Percentiles rank a stretch among this genome's conserved stretches.
Evolutionary conservation across 2,888 invertebrate genomes (phyloP).

Genomic region (Cecidostiba fungosa): DNA sequence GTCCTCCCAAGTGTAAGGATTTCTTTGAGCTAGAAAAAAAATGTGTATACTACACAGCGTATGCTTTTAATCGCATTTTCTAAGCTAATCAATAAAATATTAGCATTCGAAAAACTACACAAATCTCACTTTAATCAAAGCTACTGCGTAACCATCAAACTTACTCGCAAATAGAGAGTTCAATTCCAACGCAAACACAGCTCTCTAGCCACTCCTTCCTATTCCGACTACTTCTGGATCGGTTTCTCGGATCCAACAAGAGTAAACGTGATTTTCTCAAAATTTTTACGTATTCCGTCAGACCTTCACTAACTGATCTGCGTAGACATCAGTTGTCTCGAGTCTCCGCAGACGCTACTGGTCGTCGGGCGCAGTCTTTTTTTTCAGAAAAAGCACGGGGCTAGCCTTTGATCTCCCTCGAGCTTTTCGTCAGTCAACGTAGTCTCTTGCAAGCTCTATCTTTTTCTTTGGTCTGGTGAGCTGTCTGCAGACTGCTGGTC

Average conservation of each 20-base stretch:
- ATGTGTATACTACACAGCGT: background rate
- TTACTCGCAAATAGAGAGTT: too few species aligned
- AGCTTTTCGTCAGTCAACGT: background rate
- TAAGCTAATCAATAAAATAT: background rate
- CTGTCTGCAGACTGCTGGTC: background rate
- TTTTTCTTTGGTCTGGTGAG: background rate
- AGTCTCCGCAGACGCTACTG: background rate
- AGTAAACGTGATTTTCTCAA: conserved; percentile 18
- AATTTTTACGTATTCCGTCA: conserved; percentile 51
- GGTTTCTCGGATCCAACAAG: background rate
- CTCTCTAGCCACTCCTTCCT: background rate
- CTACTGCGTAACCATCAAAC: background rate
- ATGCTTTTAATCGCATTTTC: background rate
- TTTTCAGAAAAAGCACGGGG: background rate
- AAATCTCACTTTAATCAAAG: background rate
- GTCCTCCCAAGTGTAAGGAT: background rate
- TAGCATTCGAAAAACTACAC: background rate
- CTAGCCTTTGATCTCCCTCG: conserved; percentile 35
- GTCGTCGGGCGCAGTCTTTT: background rate
- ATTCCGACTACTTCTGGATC: background rate
- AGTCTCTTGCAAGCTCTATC: background rate
- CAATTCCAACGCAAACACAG: too few species aligned
- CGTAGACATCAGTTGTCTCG: background rate
- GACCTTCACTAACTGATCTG: background rate
- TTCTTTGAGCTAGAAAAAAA: background rate